Evolutionary conservation across 2,888 invertebrate species (phyloP).

Genomic region (Theretra japonica): DNA sequence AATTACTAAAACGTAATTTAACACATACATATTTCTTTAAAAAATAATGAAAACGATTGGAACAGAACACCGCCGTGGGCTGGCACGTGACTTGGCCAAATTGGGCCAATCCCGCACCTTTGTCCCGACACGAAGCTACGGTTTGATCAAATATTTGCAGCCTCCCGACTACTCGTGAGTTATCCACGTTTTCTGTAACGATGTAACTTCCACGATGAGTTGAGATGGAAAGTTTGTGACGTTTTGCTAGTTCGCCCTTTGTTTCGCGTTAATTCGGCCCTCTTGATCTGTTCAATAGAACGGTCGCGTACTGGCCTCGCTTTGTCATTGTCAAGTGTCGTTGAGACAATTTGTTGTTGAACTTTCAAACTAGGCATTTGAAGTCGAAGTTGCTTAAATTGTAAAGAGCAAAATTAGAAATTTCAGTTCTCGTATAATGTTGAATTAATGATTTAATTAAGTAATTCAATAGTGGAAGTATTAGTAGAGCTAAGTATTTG

Average conservation of each 20-base stretch:
- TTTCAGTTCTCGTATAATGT: too few relatives aligned
- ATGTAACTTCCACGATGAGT: conserved; percentile 37
- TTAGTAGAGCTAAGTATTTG: too few relatives aligned
- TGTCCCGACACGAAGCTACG: conserved; percentile 39
- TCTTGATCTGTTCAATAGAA: conserved; percentile 4
- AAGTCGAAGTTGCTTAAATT: neutral
- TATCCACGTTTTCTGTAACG: conserved; percentile 46
- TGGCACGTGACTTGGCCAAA: conserved; percentile 66
- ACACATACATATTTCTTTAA: conserved; percentile 17
- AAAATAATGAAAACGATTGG: conserved; percentile 33
- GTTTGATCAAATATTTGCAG: conserved; percentile 70
- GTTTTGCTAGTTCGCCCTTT: conserved; percentile 17
- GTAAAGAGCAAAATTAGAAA: neutral
- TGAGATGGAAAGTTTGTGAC: conserved; percentile 40
- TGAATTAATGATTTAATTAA: too few relatives aligned
- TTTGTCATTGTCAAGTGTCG: conserved; percentile 5
- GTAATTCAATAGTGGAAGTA: too few relatives aligned
- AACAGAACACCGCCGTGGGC: conserved; percentile 39
- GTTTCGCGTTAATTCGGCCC: conserved; percentile 11
- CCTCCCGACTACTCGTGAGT: conserved; percentile 43
- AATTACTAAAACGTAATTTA: conserved; percentile 15
- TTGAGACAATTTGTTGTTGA: neutral
- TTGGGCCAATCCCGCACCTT: conserved; percentile 74
- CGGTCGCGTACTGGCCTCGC: neutral
- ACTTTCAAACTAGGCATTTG: conserved; percentile 8